A percentile compares a stretch with the other conserved stretches of the same genome.
These are phyloP conservation scores for Hycleus cichorii DNA, from an alignment of 1,140 invertebrate genomes.

Conservation along the genomic window DNA sequence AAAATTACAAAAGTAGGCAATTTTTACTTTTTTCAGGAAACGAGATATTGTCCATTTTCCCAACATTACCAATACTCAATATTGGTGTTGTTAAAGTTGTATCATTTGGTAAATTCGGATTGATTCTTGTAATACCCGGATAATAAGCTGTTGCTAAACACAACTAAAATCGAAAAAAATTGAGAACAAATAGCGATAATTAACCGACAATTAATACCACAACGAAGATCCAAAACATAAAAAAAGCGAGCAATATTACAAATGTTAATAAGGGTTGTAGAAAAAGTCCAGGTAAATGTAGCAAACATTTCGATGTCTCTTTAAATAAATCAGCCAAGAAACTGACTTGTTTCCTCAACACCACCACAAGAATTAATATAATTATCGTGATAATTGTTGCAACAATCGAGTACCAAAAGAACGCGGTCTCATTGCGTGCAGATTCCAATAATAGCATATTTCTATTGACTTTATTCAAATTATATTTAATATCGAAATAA, in stretches of 20 bases:
- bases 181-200: not conserved
- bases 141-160: conserved; percentile 51
- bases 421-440: conserved; percentile 78
- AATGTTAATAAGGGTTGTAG: conserved; percentile 85
- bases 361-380: conserved; percentile 68
- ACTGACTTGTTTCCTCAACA: conserved; percentile 70
- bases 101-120: conserved; percentile 7
- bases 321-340: conserved; percentile 77
- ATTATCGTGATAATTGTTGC: conserved; percentile 83
- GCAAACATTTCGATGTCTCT: conserved; percentile 80
- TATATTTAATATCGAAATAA: conserved; percentile 68
- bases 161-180: conserved; percentile 37
- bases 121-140: conserved; percentile 30
- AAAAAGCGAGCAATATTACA: conserved; percentile 66
- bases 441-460: conserved; percentile 52
- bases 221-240: conserved; percentile 77
- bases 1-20: not conserved
- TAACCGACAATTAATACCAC: conserved; percentile 51
- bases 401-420: conserved; percentile 74
- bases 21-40: conserved; percentile 7
- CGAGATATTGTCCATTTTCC: conserved; percentile 1
- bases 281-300: conserved; percentile 75
- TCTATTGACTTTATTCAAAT: conserved; percentile 55
- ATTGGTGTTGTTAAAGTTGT: conserved; percentile 14
- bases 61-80: conserved; percentile 5